phyloP scores from a whole-genome alignment of 2,113 vertebrate species.

The Felis chaus region DNA sequence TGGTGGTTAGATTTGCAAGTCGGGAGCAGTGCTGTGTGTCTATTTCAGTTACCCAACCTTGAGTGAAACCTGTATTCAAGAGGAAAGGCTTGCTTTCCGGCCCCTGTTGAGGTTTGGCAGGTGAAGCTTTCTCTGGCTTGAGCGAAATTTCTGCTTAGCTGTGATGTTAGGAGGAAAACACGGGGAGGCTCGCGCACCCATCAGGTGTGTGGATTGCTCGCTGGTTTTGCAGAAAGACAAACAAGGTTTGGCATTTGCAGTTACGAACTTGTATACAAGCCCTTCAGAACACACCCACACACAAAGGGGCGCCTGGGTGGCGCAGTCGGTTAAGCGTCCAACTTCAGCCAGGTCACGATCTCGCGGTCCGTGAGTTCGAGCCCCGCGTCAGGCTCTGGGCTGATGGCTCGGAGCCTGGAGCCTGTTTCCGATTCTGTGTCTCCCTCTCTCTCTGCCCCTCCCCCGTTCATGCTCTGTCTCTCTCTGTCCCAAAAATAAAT shows the following conservation, averaged over 20 bases:
- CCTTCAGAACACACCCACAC: neutral
- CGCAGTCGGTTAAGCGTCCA: too few relatives aligned
- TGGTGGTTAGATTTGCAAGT: neutral
- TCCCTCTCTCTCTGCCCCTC: too few relatives aligned
- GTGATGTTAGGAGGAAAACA: neutral
- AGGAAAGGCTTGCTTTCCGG: constrained; percentile 25
- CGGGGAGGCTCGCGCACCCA: neutral
- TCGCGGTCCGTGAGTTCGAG: too few relatives aligned
- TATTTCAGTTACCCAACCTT: neutral
- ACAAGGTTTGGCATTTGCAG: neutral
- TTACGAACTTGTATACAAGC: neutral
- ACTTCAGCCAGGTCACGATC: too few relatives aligned
- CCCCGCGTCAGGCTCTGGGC: too few relatives aligned
- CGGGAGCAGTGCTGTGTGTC: neutral
- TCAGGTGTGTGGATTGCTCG: neutral
- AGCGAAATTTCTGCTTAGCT: neutral
- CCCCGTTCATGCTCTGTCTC: too few relatives aligned
- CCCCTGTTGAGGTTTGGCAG: neutral
- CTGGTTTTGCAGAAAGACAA: neutral
- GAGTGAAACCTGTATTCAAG: neutral
- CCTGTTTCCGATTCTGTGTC: too few relatives aligned
- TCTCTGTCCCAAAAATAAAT: too few relatives aligned
- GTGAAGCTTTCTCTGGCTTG: neutral
- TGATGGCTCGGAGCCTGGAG: too few relatives aligned
- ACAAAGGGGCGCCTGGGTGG: too few relatives aligned